Conservation (phyloP, 2,113 vertebrate species). For the Rhinolophus sinicus region DNA sequence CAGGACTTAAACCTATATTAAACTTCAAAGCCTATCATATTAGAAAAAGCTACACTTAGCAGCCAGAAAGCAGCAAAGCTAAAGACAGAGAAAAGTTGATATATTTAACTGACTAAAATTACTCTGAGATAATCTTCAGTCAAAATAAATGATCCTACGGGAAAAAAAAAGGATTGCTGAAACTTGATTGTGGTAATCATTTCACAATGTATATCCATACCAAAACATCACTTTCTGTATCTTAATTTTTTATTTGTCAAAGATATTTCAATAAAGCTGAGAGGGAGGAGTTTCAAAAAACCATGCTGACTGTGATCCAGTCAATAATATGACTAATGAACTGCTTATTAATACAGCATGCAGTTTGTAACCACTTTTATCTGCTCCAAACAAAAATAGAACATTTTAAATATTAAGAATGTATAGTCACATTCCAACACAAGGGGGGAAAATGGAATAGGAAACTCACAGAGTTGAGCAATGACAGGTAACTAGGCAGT, state of each 20-base stretch:
- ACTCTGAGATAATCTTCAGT: not conserved
- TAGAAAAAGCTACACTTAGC: not conserved
- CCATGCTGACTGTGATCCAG: not conserved
- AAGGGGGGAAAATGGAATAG: not conserved
- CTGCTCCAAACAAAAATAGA: not conserved
- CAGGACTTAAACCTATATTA: not conserved
- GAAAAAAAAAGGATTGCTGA: not conserved
- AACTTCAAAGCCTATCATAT: not conserved
- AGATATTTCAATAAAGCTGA: not conserved
- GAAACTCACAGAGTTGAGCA: not conserved
- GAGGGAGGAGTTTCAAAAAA: not conserved
- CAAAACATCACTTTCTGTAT: not conserved
- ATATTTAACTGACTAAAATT: not conserved
- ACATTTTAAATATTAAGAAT: not conserved
- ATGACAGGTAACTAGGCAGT: not conserved
- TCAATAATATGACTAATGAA: not conserved
- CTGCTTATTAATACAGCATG: not conserved
- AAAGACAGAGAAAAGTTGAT: not conserved
- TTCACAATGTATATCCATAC: not conserved
- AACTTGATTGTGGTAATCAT: not conserved
- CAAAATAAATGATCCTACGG: not conserved
- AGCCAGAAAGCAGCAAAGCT: not conserved
- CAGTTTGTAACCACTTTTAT: not conserved
- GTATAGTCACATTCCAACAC: not conserved
- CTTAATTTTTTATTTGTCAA: not conserved